These are phyloP conservation scores for Ethmia dodecea DNA, from an alignment of 2,888 invertebrate genomes.

Conservation along the genomic window DNA sequence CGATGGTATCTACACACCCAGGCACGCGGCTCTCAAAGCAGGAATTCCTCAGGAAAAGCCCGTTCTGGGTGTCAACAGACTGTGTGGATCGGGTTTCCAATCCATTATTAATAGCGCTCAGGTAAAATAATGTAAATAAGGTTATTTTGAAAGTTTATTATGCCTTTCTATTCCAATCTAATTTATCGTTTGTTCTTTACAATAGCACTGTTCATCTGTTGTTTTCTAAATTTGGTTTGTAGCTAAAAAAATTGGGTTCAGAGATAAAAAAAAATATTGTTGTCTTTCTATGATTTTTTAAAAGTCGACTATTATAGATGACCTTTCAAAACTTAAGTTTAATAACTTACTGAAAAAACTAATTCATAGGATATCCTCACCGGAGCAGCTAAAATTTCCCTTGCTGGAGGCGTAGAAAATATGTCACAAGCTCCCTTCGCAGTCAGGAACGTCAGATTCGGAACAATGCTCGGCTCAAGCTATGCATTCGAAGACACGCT, in stretches of 20 bases:
- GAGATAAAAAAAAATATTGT: too few relatives aligned
- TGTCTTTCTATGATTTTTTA: too few relatives aligned
- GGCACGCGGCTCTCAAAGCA: constrained; percentile 90
- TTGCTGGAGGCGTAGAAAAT: constrained; percentile 96
- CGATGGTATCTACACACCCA: constrained; percentile 91
- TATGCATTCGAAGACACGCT: constrained; percentile 91
- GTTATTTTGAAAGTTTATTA: too few relatives aligned
- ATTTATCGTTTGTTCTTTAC: too few relatives aligned
- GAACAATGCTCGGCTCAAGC: constrained; percentile 87
- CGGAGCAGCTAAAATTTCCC: constrained; percentile 89
- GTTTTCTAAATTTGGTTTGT: too few relatives aligned
- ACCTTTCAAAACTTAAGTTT: too few relatives aligned
- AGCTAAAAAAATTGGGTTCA: too few relatives aligned
- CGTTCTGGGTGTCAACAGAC: constrained; percentile 91
- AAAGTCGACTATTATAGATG: too few relatives aligned
- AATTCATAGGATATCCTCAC: constrained; percentile 85
- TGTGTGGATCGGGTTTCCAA: constrained; percentile 99
- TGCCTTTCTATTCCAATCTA: too few relatives aligned
- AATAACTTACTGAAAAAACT: too few relatives aligned
- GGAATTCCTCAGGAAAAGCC: constrained; percentile 92
- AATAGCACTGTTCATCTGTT: too few relatives aligned
- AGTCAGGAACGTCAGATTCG: constrained; percentile 91
- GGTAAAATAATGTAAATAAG: too few relatives aligned
- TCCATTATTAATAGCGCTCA: constrained; percentile 93
- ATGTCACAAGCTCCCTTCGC: constrained; percentile 96